These are phyloP conservation scores for Sylvietta virens DNA, from an alignment of 2,113 vertebrate species.

Conservation along the genomic window DNA sequence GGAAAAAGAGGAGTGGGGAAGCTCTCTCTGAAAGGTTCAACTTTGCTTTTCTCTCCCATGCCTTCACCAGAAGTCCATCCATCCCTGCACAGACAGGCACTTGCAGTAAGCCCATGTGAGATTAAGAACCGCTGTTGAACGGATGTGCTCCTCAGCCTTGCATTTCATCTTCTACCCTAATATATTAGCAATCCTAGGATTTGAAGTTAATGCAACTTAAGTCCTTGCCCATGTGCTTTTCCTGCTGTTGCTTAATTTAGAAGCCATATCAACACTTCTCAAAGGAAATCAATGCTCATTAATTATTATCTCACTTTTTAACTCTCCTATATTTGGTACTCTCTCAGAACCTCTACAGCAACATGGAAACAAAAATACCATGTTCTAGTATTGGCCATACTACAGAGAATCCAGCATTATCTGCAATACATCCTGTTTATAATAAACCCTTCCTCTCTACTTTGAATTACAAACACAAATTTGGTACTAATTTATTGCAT, in stretches of 20 bases:
- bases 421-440: background rate
- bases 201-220: slow-evolving; percentile 23
- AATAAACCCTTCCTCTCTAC: background rate
- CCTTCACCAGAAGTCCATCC: background rate
- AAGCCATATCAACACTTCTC: slow-evolving; percentile 1
- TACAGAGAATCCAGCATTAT: background rate
- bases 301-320: slow-evolving; percentile 31
- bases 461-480: background rate
- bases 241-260: slow-evolving; percentile 25
- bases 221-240: background rate
- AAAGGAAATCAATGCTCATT: slow-evolving; percentile 46
- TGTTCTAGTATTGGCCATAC: background rate
- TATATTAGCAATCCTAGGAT: background rate
- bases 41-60: background rate
- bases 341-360: background rate
- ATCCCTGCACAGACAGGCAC: background rate
- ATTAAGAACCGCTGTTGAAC: background rate
- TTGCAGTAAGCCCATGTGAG: background rate
- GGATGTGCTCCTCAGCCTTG: background rate
- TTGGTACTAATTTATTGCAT: background rate
- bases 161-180: background rate
- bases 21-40: background rate
- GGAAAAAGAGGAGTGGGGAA: background rate
- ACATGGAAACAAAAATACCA: background rate
- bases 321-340: background rate